These are phyloP conservation scores for Agriopis marginaria DNA, from an alignment of 2,888 invertebrate genomes.

Conservation along the genomic window DNA sequence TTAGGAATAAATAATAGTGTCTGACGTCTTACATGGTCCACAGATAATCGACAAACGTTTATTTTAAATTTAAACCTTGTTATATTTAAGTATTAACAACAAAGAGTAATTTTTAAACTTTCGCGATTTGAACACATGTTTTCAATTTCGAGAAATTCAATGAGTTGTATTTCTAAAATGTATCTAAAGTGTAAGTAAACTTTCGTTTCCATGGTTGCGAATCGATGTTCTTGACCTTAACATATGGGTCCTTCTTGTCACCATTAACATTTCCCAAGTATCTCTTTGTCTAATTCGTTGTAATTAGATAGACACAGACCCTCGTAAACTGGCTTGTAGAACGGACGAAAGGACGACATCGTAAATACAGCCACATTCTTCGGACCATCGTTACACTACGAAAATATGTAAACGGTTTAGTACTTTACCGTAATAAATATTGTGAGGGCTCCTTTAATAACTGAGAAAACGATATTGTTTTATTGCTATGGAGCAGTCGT, in stretches of 20 bases:
- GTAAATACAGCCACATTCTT: constrained; percentile 28
- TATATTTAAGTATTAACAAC: too few relatives aligned
- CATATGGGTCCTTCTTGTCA: constrained; percentile 8
- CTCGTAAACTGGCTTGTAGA: constrained; percentile 19
- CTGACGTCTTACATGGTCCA: too few relatives aligned
- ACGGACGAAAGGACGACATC: constrained; percentile 7
- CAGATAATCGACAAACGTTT: too few relatives aligned
- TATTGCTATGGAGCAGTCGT: constrained; percentile 12
- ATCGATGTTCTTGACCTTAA: not conserved
- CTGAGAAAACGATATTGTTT: constrained; percentile 19
- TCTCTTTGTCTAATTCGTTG: constrained; percentile 20
- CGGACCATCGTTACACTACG: constrained; percentile 28
- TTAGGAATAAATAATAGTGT: too few relatives aligned
- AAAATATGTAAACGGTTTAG: constrained; percentile 29
- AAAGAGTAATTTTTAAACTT: too few relatives aligned
- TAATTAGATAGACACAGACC: constrained; percentile 15
- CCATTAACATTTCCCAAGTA: constrained; percentile 16
- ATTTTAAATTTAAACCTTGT: too few relatives aligned
- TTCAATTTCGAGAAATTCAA: too few relatives aligned
- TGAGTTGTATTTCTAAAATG: too few relatives aligned
- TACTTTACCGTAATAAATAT: constrained; percentile 28
- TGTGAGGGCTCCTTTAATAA: constrained; percentile 20
- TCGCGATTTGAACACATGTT: too few relatives aligned
- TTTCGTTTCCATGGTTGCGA: not conserved
- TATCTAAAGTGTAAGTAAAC: too few relatives aligned